These are phyloP conservation scores for Deilephila elpenor DNA, from an alignment of 2,888 invertebrate species.

Conservation along the genomic window DNA sequence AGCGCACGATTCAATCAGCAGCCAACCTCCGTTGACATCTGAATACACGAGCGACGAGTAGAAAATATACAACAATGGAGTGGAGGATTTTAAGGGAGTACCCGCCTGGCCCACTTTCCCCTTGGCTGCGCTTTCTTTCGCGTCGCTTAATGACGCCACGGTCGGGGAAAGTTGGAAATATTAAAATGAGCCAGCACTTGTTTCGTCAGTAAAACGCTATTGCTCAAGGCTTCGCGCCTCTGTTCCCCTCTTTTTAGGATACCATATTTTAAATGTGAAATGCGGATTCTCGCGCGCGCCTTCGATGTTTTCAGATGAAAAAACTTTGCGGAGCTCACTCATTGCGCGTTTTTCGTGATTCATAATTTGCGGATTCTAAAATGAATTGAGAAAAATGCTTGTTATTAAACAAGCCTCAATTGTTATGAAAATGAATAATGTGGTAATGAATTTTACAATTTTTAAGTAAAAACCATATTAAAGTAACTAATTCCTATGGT, in stretches of 20 bases:
- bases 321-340: conserved; percentile 44
- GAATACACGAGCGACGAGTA: conserved; percentile 49
- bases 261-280: conserved; percentile 47
- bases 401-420: not conserved
- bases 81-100: conserved; percentile 71
- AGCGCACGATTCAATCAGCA: conserved; percentile 22
- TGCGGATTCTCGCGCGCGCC: conserved; percentile 36
- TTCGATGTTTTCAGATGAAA: conserved; percentile 49
- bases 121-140: conserved; percentile 67
- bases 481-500: no score
- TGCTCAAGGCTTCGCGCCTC: conserved; percentile 73
- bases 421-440: no score
- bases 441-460: no score
- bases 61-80: conserved; percentile 74
- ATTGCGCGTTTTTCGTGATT: conserved; percentile 28
- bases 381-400: not conserved
- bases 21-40: conserved; percentile 36
- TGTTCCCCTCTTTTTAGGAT: conserved; percentile 43
- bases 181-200: conserved; percentile 84
- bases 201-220: conserved; percentile 75
- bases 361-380: conserved; percentile 29
- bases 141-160: conserved; percentile 74
- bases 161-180: conserved; percentile 76
- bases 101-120: conserved; percentile 71
- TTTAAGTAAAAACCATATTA: no score